Percentiles rank a stretch among this genome's conserved stretches.
Conservation (phyloP, 2,113 vertebrate species). For the Bostrychus sinensis region DNA sequence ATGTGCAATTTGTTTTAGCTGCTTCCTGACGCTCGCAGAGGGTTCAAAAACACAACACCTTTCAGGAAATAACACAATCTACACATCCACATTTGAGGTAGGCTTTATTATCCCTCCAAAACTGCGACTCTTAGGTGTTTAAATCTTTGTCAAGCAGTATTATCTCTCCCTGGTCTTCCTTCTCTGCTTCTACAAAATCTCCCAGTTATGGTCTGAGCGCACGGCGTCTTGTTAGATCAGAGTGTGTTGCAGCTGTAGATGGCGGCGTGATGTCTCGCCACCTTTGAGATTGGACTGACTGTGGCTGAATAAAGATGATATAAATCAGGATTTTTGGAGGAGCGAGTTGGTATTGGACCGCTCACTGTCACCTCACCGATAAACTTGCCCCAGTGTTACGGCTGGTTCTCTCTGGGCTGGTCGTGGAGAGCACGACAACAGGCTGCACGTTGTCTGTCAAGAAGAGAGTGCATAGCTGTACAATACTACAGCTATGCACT, state of each 20-base stretch:
- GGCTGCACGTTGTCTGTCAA: not conserved
- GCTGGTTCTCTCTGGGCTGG: not conserved
- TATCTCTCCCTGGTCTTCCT: too few species aligned
- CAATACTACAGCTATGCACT: slow-evolving; percentile 19
- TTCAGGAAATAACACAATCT: too few species aligned
- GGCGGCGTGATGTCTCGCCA: slow-evolving; percentile 43
- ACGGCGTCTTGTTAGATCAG: slow-evolving; percentile 28
- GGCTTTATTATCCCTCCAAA: too few species aligned
- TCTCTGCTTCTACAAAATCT: not conserved
- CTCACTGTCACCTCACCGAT: not conserved
- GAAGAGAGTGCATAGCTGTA: slow-evolving; percentile 20
- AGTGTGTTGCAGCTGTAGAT: slow-evolving; percentile 36
- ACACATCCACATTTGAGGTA: too few species aligned
- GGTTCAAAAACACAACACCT: too few species aligned
- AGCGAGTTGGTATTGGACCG: too few species aligned
- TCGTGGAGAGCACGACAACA: not conserved
- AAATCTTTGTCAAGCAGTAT: too few species aligned
- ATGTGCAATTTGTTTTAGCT: not conserved
- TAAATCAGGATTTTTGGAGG: not conserved
- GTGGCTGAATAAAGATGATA: not conserved
- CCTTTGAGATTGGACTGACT: slow-evolving; percentile 13
- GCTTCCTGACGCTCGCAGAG: not conserved
- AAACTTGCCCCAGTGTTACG: too few species aligned
- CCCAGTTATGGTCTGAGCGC: slow-evolving; percentile 8
- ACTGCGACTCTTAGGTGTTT: too few species aligned